phyloP scores from a whole-genome alignment of 2,888 invertebrate genomes.

The Beris chalybata region DNA sequence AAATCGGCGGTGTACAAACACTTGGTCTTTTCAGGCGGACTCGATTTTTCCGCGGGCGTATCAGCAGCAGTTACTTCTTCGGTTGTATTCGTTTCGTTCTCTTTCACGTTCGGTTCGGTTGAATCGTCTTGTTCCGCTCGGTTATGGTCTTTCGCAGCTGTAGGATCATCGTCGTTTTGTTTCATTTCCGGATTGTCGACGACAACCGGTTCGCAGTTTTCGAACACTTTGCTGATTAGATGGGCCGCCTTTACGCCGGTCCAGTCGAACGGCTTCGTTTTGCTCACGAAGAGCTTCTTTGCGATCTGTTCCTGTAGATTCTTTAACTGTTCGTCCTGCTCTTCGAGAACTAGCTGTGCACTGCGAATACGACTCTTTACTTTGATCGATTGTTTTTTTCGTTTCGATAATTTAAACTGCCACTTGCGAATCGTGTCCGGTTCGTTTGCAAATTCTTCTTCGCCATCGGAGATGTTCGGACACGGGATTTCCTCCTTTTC shows the following conservation, averaged over 20 bases:
- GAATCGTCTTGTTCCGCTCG: background rate
- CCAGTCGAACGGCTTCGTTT: conserved; percentile 28
- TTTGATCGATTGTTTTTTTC: conserved; percentile 8
- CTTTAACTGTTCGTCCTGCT: conserved; percentile 18
- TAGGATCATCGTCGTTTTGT: too few relatives aligned
- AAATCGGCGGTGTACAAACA: conserved; percentile 26
- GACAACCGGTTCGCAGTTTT: conserved; percentile 30
- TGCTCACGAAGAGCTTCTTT: background rate
- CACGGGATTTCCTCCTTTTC: background rate
- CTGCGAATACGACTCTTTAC: conserved; percentile 11
- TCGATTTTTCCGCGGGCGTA: background rate
- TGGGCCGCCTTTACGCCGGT: conserved; percentile 27
- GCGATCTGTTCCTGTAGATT: conserved; percentile 18
- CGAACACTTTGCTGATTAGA: conserved; percentile 35
- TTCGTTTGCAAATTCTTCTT: background rate
- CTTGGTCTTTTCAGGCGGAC: background rate
- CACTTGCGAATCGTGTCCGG: background rate
- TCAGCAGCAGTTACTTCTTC: background rate
- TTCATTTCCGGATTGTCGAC: too few relatives aligned
- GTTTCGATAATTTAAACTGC: conserved; percentile 4
- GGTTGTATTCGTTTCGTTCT: background rate
- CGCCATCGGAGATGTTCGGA: background rate
- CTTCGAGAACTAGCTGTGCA: background rate
- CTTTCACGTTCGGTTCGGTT: background rate
- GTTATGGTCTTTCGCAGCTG: background rate